Evolutionary conservation across 2,797 vertebrate genomes (phyloP), one percentile per base, ranked within the genome.

Genomic region (Arnoldichthys spilopterus): DNA sequence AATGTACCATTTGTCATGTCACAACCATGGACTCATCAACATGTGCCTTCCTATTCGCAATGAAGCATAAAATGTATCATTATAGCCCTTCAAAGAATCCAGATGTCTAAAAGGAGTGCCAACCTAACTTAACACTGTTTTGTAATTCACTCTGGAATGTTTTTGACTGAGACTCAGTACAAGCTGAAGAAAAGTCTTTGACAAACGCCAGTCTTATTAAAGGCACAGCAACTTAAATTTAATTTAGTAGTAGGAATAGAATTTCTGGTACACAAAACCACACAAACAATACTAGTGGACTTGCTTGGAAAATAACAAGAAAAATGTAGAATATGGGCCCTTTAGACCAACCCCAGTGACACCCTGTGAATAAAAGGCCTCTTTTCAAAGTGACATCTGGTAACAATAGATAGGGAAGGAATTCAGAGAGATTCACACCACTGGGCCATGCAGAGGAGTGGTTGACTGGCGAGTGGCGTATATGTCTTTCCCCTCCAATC

Each of bases 341-440:
- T 40, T 24, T 40, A 16, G 24, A 43, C 63, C 43, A 43, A 37
- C 37, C 63, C 63, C 22, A 13, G 37, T 66, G 75, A 76, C 28
- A 53, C n/a, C 53, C 69, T 66, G 8, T 49, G 24, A 72, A 37
- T 59, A 26, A 76, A 53, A 68, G 74, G 77, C 40, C 76, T 69
- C 72, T 56, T 76, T 79, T 80, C 51, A 67, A 40, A 63, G 72
- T 81, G 77, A 83, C 83, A 86, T 84, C 86, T 86, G 86, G 83
- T 75, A 82, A 82, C 77, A 80, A 84, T 78, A 84, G 77, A 83
- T 70, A 43, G 56, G 22, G 30, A 79, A 77, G 82, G 80, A 78
- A 84, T 84, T 83, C 76, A 64, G 47, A 80, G 67, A 49, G 68
- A 79, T 78, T 82, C 81, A 74, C 73, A 80, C 82, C 82, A 78